Conservation (phyloP, 2,797 vertebrate species). For the Limnodromus scolopaceus region DNA sequence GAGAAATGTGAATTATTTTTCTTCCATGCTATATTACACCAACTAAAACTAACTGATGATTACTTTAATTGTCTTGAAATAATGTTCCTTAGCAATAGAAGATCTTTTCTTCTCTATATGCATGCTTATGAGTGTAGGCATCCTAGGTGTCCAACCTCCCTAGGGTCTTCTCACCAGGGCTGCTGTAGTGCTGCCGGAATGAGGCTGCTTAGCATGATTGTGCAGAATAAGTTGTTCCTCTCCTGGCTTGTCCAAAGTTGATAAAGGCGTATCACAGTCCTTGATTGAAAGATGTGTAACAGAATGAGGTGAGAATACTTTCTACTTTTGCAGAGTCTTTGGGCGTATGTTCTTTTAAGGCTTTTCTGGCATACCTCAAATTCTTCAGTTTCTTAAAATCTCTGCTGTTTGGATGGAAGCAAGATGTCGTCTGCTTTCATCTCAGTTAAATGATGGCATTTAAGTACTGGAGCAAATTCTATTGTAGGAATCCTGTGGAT, state of each 20-base stretch:
- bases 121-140: not conserved
- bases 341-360: not conserved
- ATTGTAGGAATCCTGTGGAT: not conserved
- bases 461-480: not conserved
- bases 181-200: not conserved
- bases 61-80: not conserved
- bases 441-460: not conserved
- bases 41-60: not conserved
- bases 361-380: not conserved
- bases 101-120: not conserved
- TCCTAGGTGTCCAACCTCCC: not conserved
- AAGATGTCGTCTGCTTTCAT: not conserved
- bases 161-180: not conserved
- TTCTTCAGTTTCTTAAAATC: not conserved
- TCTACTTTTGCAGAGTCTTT: not conserved
- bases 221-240: not conserved
- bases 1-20: not conserved
- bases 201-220: not conserved
- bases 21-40: not conserved
- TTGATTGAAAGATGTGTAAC: not conserved
- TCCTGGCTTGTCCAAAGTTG: not conserved
- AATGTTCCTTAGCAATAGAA: not conserved
- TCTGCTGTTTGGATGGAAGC: not conserved
- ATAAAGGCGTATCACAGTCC: not conserved
- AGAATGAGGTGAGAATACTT: not conserved